Conservation (phyloP, 2,797 vertebrate species). For the Poeciliopsis presidionis region DNA sequence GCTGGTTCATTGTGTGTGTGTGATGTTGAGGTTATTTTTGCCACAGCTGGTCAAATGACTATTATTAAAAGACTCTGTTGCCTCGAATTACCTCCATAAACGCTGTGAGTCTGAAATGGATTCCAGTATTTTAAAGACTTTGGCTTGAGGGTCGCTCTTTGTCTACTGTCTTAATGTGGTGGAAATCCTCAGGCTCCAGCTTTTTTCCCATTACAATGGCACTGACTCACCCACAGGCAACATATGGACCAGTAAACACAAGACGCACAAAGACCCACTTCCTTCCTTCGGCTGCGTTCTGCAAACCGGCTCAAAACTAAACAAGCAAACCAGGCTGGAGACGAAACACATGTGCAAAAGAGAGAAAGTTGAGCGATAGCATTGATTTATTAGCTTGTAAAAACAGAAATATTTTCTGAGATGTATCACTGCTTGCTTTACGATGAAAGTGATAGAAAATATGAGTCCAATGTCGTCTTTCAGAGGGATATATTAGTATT, state of each 20-base stretch:
- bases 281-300: background rate
- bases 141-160: conserved; percentile 33
- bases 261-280: conserved; percentile 24
- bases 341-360: background rate
- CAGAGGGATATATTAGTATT: background rate
- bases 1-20: conserved; percentile 11
- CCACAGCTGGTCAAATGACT: conserved; percentile 1
- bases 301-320: background rate
- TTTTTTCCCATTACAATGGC: conserved; percentile 53
- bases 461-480: background rate
- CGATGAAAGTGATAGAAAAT: background rate
- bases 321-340: background rate
- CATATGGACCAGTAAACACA: conserved; percentile 42
- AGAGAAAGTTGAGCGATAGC: background rate
- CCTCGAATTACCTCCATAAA: conserved; percentile 44
- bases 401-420: background rate
- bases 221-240: conserved; percentile 48
- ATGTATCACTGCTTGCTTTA: background rate
- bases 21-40: conserved; percentile 41
- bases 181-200: background rate
- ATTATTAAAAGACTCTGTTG: conserved; percentile 50
- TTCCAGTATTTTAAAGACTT: conserved; percentile 53
- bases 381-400: background rate
- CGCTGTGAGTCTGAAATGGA: conserved; percentile 36
- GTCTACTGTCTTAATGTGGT: conserved; percentile 22